phyloP scores from a whole-genome alignment of 2,888 invertebrate species.

The Temnothorax rugatulus region DNA sequence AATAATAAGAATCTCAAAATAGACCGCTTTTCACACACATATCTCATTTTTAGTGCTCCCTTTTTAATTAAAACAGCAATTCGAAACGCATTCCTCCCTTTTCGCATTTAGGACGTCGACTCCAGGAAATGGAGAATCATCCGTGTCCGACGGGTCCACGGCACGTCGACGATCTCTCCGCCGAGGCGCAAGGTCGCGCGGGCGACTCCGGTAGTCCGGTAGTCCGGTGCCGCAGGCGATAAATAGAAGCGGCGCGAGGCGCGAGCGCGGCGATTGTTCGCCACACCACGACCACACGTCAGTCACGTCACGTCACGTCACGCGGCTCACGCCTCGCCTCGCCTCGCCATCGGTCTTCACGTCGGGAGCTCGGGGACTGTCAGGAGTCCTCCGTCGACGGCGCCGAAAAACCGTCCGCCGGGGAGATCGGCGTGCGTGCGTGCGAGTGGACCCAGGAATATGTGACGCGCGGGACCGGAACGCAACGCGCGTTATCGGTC shows the following conservation, averaged over 20 bases:
- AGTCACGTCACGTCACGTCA: slow-evolving; percentile 1
- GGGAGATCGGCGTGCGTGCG: not conserved
- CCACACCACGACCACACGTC: too few relatives aligned
- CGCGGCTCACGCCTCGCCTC: not conserved
- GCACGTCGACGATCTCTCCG: not conserved
- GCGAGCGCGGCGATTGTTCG: slow-evolving; percentile 1
- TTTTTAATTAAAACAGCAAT: not conserved
- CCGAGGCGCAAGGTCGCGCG: slow-evolving; percentile 2
- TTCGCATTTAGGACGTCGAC: not conserved
- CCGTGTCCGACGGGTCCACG: not conserved
- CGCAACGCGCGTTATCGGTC: not conserved
- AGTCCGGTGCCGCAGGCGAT: not conserved
- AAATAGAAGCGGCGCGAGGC: slow-evolving; percentile 21
- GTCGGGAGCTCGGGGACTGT: not conserved
- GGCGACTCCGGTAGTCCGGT: not conserved
- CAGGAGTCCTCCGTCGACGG: not conserved
- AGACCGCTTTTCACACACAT: not conserved
- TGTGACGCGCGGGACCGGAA: slow-evolving; percentile 19
- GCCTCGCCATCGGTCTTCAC: not conserved
- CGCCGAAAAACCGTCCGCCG: not conserved
- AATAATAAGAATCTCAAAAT: too few relatives aligned
- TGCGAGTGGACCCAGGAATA: slow-evolving; percentile 2
- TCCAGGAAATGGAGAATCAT: not conserved
- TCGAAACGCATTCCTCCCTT: not conserved
- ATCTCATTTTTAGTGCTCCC: not conserved